Conservation (phyloP, 2,113 vertebrate genomes). For the Tor tambroides region DNA sequence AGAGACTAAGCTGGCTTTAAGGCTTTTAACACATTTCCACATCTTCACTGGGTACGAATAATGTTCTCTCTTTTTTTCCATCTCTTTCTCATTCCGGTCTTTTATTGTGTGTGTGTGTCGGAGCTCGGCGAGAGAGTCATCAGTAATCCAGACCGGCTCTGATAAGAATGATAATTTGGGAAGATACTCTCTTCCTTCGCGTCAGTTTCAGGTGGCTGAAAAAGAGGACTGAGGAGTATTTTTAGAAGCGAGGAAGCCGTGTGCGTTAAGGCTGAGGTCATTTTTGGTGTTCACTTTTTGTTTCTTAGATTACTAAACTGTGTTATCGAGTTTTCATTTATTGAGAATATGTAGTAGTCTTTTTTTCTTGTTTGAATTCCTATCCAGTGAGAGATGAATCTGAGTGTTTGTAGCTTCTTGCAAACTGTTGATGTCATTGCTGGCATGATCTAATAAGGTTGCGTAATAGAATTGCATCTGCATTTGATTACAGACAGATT, state of each 20-base stretch:
- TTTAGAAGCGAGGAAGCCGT: background rate
- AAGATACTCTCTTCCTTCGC: conserved; percentile 4
- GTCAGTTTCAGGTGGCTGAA: conserved; percentile 10
- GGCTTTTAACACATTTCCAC: conserved; percentile 42
- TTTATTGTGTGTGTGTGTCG: conserved; percentile 29
- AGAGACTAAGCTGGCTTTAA: conserved; percentile 24
- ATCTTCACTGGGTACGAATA: conserved; percentile 23
- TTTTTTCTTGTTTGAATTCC: background rate
- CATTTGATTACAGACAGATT: background rate
- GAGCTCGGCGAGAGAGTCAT: conserved; percentile 22
- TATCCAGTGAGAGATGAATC: background rate
- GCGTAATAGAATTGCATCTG: background rate
- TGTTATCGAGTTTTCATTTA: background rate
- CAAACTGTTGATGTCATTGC: background rate
- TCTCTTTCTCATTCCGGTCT: conserved; percentile 41
- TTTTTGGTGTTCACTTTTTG: background rate
- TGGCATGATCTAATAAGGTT: background rate
- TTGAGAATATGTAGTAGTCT: background rate
- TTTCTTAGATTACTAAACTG: background rate
- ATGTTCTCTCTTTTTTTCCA: conserved; percentile 16
- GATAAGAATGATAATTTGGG: conserved; percentile 47
- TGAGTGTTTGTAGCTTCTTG: background rate
- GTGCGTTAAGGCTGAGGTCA: background rate
- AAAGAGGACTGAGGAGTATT: background rate
- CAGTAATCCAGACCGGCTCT: conserved; percentile 34